Percentiles rank a stretch among this genome's conserved stretches.
phyloP scores from a whole-genome alignment of 2,113 vertebrate genomes.

The Cygnus atratus region DNA sequence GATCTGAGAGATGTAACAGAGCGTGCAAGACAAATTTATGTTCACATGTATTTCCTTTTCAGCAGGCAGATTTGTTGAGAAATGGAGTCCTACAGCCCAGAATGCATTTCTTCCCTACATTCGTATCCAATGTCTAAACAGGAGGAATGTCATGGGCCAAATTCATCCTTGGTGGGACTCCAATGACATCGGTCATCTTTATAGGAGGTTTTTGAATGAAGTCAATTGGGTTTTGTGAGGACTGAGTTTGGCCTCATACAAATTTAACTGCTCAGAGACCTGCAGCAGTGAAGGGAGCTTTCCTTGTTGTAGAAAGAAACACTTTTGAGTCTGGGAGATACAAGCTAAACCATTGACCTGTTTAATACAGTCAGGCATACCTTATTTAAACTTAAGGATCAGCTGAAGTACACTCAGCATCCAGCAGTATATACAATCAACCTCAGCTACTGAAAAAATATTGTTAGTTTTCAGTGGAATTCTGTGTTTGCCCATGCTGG shows the following conservation, averaged over 20 bases:
- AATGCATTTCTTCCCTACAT: slow-evolving; percentile 52
- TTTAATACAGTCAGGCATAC: neutral
- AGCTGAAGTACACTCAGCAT: neutral
- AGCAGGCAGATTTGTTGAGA: slow-evolving; percentile 40
- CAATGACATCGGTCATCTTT: slow-evolving; percentile 68
- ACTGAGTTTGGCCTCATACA: slow-evolving; percentile 12
- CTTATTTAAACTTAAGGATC: slow-evolving; percentile 8
- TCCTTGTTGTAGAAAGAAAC: neutral
- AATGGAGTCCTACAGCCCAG: slow-evolving; percentile 42
- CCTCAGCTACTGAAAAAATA: neutral
- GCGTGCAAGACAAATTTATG: slow-evolving; percentile 19
- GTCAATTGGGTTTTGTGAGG: slow-evolving; percentile 44
- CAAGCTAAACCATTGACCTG: neutral
- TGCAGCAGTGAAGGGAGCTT: neutral
- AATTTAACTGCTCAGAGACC: slow-evolving; percentile 22
- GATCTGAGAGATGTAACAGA: neutral
- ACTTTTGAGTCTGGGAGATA: neutral
- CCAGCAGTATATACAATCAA: neutral
- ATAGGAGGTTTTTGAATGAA: slow-evolving; percentile 54
- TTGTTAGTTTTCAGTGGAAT: neutral
- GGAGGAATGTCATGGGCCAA: slow-evolving; percentile 53
- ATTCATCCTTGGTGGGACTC: slow-evolving; percentile 57
- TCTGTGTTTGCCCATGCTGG: neutral
- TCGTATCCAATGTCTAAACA: slow-evolving; percentile 62
- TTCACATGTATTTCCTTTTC: slow-evolving; percentile 14